Base-by-base conservation (phyloP, 2,797 vertebrate species). In the Aulostomus chinensis region DNA sequence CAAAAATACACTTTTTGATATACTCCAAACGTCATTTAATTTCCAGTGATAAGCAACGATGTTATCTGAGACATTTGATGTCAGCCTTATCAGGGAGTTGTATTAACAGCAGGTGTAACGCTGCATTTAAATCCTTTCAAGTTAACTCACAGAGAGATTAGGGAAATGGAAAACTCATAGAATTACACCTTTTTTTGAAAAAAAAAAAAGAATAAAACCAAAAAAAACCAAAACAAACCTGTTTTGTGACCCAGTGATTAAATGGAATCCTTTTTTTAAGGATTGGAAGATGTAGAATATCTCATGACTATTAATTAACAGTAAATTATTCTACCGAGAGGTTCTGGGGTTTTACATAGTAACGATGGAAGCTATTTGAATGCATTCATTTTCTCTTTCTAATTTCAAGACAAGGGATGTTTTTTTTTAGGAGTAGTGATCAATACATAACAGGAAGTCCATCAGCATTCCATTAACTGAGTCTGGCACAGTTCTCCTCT, bases 11-110 rank as follows among this genome's bases (percentile, higher is more conserved):
- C 46, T 20, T 59, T 29, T 50, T 36, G 6, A 30, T 12, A 64
- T 55, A 56, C 67, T 63, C 43, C 49, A 56, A 49, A 55, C 69
- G 58, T 81, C 55, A 55, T 80, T 81, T 80, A 68, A 73, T 84
- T 78, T 82, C 26, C 49, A 40, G 41, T 48, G 68, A 78, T 71
- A 80, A 81, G 72, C 62, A 14, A 32, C 9, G 68, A 78, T 76
- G 48, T 58, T 83, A 86, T 86, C 86, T 3, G 22, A 80, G 55
- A 71, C 65, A 67, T 82, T 78, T 81, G 58, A 78, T 82, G 77
- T 69, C 58, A 59, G 71, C 45, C 73, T 82, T 69, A 80, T 83
- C 74, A 9, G 63, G 18, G 32, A 47, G 58, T 45, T 39, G 34
- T 59, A 67, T 71, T 79, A 84, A 66, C 78, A 71, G 77, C 80